A percentile compares a stretch with the other conserved stretches of the same genome.
Evolutionary conservation across 2,888 invertebrate species (phyloP).

Genomic region (Drosophila falleni): DNA sequence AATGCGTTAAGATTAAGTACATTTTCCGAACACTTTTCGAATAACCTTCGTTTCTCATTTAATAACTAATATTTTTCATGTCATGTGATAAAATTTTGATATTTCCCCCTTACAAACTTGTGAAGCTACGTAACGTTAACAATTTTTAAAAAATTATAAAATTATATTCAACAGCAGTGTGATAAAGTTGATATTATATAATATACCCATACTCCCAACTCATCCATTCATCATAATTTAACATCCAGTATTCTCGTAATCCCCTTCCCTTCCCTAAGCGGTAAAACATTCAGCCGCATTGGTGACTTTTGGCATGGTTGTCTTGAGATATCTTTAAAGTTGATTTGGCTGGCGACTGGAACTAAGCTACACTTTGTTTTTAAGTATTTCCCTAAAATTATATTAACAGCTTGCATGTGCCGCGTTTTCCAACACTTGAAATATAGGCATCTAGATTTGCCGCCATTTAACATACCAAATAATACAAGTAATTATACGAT

Average conservation of each 20-base stretch:
- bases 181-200: conserved; percentile 43
- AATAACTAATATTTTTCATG: neutral
- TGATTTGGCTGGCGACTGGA: conserved; percentile 14
- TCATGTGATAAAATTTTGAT: conserved; percentile 35
- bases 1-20: conserved; percentile 48
- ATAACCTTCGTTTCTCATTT: conserved; percentile 1
- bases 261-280: neutral
- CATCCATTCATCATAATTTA: neutral
- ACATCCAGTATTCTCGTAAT: neutral
- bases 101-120: conserved; percentile 6
- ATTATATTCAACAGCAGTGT: conserved; percentile 28
- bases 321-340: conserved; percentile 45
- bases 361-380: conserved; percentile 8
- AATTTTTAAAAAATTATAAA: conserved; percentile 39
- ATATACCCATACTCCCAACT: neutral
- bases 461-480: conserved; percentile 79
- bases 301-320: conserved; percentile 70
- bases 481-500: conserved; percentile 52
- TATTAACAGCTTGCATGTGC: conserved; percentile 58
- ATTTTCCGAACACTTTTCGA: conserved; percentile 15
- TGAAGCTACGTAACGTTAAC: conserved; percentile 44
- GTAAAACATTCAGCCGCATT: conserved; percentile 25
- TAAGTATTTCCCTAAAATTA: conserved; percentile 5
- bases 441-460: conserved; percentile 63
- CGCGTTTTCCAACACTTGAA: conserved; percentile 50